These are phyloP conservation scores for Parauchenoglanis punctatus DNA, from an alignment of 2,797 vertebrate species.

Conservation along the genomic window DNA sequence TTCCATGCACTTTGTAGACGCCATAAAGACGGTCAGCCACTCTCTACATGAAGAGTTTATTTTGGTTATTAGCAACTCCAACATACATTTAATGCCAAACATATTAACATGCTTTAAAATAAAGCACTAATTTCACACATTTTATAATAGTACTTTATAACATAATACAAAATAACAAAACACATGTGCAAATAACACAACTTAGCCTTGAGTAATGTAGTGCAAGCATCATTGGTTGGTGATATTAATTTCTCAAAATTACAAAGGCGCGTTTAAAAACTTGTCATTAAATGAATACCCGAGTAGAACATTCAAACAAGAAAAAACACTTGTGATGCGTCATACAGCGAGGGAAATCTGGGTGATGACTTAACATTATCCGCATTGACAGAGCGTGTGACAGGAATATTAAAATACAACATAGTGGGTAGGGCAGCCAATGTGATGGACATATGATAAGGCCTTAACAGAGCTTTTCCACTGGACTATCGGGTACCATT, in stretches of 20 bases:
- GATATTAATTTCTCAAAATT: not conserved
- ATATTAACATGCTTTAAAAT: not conserved
- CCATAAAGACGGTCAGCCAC: slow-evolving; percentile 94
- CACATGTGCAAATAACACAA: not conserved
- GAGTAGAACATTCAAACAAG: not conserved
- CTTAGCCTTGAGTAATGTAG: not conserved
- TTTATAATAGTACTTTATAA: not conserved
- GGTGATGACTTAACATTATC: not conserved
- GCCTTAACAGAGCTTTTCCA: not conserved
- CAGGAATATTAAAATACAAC: not conserved
- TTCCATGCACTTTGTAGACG: slow-evolving; percentile 96
- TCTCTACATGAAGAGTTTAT: slow-evolving; percentile 75
- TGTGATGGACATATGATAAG: not conserved
- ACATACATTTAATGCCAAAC: not conserved
- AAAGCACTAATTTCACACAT: not conserved
- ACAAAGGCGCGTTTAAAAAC: not conserved
- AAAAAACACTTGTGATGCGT: not conserved
- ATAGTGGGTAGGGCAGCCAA: not conserved
- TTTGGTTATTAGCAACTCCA: slow-evolving; percentile 19
- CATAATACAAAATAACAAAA: not conserved
- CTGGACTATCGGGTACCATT: not conserved
- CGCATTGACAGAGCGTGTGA: not conserved
- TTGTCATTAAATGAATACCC: not conserved
- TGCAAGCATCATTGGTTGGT: not conserved
- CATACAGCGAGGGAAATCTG: not conserved